Conservation (phyloP, 2,113 vertebrate genomes). For the Athene cunicularia region DNA sequence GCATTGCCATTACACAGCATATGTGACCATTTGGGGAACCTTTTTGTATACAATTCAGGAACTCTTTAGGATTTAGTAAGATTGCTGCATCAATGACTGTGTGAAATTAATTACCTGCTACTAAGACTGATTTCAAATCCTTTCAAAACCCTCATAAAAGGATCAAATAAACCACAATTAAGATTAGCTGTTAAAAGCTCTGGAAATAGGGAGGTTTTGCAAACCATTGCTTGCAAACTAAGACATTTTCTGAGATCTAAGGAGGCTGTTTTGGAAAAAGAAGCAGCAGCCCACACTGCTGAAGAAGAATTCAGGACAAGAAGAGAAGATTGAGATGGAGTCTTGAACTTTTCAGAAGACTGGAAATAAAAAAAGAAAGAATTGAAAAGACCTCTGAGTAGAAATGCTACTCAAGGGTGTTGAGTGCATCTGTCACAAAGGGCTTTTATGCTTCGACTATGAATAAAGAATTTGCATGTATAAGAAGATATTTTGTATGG, state of each 20-base stretch:
- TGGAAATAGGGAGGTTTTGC: not conserved
- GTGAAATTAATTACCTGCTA: not conserved
- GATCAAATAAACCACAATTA: not conserved
- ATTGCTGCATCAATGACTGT: not conserved
- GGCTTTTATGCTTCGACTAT: not conserved
- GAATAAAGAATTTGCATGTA: not conserved
- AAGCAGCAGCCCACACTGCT: not conserved
- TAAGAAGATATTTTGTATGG: not conserved
- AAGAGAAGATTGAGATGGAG: not conserved
- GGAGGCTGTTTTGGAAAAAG: not conserved
- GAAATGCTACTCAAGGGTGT: not conserved
- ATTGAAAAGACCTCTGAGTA: not conserved
- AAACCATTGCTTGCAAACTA: not conserved
- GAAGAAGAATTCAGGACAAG: not conserved
- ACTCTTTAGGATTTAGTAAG: not conserved
- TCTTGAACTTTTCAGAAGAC: not conserved
- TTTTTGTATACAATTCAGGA: not conserved
- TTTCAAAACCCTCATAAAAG: not conserved
- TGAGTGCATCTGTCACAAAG: no score
- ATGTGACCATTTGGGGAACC: not conserved
- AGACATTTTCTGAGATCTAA: not conserved
- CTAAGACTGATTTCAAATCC: not conserved
- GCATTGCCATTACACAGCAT: not conserved
- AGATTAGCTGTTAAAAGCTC: not conserved
- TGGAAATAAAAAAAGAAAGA: not conserved